phyloP scores from a whole-genome alignment of 2,113 vertebrate species.

The Lepus americanus region DNA sequence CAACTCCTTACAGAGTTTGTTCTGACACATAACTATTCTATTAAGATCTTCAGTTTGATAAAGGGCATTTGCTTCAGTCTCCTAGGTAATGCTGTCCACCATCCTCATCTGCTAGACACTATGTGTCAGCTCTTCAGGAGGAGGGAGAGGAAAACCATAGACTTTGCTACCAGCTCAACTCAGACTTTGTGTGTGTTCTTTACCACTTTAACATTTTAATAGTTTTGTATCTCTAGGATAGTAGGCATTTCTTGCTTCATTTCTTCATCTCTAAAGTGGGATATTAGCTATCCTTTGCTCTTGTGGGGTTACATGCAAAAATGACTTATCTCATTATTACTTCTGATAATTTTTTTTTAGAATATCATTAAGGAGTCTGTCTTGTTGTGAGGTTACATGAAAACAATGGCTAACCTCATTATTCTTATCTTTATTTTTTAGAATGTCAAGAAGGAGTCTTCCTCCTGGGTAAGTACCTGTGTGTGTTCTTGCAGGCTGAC shows the following conservation, averaged over 20 bases:
- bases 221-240: neutral
- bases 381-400: too few species aligned
- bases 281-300: neutral
- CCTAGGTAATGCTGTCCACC: fast-evolving
- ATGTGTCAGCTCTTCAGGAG: neutral
- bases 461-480: too few species aligned
- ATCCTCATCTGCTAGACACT: neutral
- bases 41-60: neutral
- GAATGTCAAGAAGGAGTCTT: too few species aligned
- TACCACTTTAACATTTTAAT: neutral
- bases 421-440: too few species aligned
- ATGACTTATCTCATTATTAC: neutral
- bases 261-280: neutral
- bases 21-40: neutral
- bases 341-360: neutral
- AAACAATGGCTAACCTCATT: too few species aligned
- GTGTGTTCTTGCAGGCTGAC: too few species aligned
- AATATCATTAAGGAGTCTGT: too few species aligned
- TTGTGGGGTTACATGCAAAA: neutral
- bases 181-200: neutral
- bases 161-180: neutral
- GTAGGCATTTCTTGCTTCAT: neutral
- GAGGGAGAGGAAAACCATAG: neutral
- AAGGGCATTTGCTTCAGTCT: neutral
- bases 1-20: neutral